Conservation (phyloP, 2,888 invertebrate genomes). For the Eristalis tenax region DNA sequence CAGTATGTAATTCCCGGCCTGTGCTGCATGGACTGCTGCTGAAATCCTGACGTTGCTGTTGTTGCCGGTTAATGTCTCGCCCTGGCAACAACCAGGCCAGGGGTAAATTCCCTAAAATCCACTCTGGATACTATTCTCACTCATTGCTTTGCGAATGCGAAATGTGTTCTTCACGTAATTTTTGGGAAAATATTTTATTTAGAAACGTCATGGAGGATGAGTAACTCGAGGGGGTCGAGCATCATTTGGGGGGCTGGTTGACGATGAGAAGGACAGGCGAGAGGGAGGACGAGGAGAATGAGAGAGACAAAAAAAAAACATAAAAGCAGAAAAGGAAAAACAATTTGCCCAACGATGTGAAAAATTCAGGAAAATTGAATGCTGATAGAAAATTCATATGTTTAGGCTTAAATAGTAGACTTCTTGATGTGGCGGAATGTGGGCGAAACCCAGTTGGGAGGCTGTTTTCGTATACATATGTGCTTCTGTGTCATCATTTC, state of each 20-base stretch:
- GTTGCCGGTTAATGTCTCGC: conserved; percentile 28
- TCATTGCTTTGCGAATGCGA: background rate
- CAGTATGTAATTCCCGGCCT: background rate
- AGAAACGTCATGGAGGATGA: background rate
- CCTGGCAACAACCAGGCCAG: background rate
- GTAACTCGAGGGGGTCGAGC: background rate
- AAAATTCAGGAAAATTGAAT: conserved; percentile 35
- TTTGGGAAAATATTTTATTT: conserved; percentile 34
- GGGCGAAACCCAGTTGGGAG: background rate
- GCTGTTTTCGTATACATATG: background rate
- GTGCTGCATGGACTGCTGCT: background rate
- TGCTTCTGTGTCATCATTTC: conserved; percentile 6
- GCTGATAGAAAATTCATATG: conserved; percentile 37
- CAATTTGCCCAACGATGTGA: conserved; percentile 32
- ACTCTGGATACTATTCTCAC: background rate
- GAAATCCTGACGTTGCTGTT: conserved; percentile 5
- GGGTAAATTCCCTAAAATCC: conserved; percentile 9
- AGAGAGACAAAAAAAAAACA: background rate
- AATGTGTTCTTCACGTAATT: conserved; percentile 21
- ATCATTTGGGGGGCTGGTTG: background rate
- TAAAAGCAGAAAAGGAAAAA: conserved; percentile 8
- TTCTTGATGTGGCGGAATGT: background rate
- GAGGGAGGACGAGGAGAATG: background rate
- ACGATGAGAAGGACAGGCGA: too few relatives aligned
- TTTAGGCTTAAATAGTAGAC: conserved; percentile 9